Evolutionary conservation across 2,113 vertebrate species (phyloP), one percentile per base, ranked within the genome.

Genomic region (Alouatta palliata): DNA sequence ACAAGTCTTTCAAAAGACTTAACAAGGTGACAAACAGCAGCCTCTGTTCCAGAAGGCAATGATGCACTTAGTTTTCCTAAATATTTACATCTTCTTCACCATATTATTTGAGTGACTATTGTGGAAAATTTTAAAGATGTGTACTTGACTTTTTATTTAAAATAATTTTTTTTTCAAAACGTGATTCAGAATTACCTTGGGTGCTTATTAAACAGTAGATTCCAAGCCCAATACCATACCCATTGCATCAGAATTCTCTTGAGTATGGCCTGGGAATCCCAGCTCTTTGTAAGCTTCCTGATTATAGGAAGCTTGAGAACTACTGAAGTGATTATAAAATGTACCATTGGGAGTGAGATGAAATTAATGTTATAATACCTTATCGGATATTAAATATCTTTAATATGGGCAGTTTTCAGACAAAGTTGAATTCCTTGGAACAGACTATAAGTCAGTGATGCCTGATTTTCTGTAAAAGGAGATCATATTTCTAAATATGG

Each of bases 321-420:
- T 85, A 81, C 43, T 70, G 58, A 95, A 16, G 6, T 61, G 25
- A 52, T 52, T 70, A 16, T 20, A 47, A 47, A 80, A 81, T 81
- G n/a, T 86, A 13, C n/a, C 91, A 8, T 77, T 84, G 40, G 35
- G 61, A 40, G 9, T 37, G 7, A 20, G 30, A 32, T 45, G 6
- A 90, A 93, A 88, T 90, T 70, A 87, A 71, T 77, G 13, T 61
- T 40, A 30, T 14, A 64, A 64, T 64, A 21, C 23, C 76, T 43
- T 66, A 11, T 93, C 19, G 82, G 49, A 47, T 85, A n/a, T 80
- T 86, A 80, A 17, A 49, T 52, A n/a, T 61, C 12, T 71, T 82
- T 97, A 73, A 79, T 49, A 61, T 70, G 56, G 25, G 40, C 6
- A 94, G 30, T 94, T 93, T 83, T 91, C 21, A 85, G 47, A 87